These are phyloP conservation scores for Siniperca obscura DNA, from an alignment of 2,797 vertebrate genomes.

Conservation along the genomic window DNA sequence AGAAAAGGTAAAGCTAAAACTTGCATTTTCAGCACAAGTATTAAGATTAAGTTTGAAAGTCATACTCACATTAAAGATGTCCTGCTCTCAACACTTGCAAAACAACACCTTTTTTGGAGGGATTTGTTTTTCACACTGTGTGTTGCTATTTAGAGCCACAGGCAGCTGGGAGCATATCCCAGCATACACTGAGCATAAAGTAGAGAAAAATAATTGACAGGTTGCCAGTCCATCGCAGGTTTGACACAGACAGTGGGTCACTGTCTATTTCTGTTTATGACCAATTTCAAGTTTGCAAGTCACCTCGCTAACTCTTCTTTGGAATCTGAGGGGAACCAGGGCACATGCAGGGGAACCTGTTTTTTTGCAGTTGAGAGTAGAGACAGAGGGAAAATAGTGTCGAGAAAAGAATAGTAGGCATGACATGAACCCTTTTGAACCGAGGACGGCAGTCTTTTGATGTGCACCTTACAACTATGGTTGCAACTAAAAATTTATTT, in stretches of 20 bases:
- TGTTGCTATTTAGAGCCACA: conserved; percentile 25
- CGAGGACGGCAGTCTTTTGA: fast-evolving
- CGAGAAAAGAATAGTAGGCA: neutral
- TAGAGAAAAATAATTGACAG: conserved; percentile 50
- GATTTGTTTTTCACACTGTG: neutral
- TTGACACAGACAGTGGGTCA: conserved; percentile 42
- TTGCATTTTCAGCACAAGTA: neutral
- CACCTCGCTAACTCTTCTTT: neutral
- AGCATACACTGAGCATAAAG: conserved; percentile 5
- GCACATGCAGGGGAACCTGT: neutral
- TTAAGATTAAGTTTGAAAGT: neutral
- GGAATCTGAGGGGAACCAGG: conserved; percentile 10
- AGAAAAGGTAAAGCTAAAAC: neutral
- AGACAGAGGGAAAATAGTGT: neutral
- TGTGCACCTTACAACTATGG: neutral
- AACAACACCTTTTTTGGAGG: neutral
- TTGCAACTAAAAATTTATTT: neutral
- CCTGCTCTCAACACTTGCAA: neutral
- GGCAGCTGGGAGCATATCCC: conserved; percentile 8
- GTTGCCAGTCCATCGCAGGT: conserved; percentile 26
- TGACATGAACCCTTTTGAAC: neutral
- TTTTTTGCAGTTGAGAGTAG: neutral
- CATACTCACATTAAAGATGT: neutral
- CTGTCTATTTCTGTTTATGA: conserved; percentile 46
- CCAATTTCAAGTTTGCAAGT: conserved; percentile 51